Evolutionary conservation across 2,113 vertebrate genomes (phyloP).

Genomic region (Tupaia tana): DNA sequence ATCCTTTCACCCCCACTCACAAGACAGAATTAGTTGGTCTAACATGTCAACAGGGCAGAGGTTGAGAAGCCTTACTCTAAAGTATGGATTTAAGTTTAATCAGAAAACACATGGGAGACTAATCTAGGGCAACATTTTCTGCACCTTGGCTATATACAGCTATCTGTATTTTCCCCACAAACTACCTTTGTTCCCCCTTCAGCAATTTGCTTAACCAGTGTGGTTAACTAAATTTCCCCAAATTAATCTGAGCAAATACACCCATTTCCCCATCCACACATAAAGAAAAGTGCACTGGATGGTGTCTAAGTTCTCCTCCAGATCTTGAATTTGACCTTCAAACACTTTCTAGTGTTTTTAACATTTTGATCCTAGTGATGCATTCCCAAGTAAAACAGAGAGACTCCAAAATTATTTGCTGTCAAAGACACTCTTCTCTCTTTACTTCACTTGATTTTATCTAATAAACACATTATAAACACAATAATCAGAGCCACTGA

Average conservation of each 20-base stretch:
- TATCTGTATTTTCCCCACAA: background rate
- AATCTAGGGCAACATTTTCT: background rate
- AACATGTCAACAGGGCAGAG: background rate
- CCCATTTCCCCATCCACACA: background rate
- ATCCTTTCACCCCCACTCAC: rapidly evolving
- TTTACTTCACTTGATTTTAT: background rate
- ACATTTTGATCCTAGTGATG: background rate
- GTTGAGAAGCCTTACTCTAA: background rate
- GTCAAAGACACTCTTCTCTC: background rate
- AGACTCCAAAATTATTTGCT: background rate
- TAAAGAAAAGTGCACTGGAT: background rate
- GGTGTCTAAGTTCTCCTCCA: background rate
- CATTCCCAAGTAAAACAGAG: background rate
- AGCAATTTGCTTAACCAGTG: background rate
- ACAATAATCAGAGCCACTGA: background rate
- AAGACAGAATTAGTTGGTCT: background rate
- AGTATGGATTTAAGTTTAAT: background rate
- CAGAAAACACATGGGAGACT: background rate
- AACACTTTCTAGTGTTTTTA: background rate
- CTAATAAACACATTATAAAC: background rate
- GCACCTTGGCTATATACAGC: background rate
- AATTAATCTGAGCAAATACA: no score
- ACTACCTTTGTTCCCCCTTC: background rate
- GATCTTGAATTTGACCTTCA: background rate
- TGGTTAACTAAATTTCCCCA: no score